These are phyloP conservation scores for Zonitis immaculata DNA, from an alignment of 2,888 invertebrate genomes.

Conservation along the genomic window DNA sequence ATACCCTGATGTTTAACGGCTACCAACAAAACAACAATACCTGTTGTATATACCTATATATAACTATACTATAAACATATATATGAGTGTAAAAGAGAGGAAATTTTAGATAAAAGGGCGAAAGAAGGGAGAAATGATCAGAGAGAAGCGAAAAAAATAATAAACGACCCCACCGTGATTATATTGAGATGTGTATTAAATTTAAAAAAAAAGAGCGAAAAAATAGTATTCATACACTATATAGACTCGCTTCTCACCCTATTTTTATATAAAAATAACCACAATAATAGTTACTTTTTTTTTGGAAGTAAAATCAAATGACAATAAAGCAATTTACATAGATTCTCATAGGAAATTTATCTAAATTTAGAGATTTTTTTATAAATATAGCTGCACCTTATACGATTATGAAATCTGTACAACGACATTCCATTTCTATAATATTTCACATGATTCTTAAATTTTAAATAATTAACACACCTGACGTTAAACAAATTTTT, in stretches of 20 bases:
- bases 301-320: too few species aligned
- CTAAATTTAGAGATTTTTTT: too few species aligned
- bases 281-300: too few species aligned
- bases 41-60: too few species aligned
- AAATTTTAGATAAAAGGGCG: too few species aligned
- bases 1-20: conserved; percentile 37
- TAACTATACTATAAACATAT: too few species aligned
- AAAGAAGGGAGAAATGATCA: too few species aligned
- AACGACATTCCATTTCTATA: not conserved
- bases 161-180: conserved; percentile 9
- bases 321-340: not conserved
- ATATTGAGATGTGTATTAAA: conserved; percentile 9
- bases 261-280: not conserved
- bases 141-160: not conserved
- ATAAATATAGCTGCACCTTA: not conserved
- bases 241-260: not conserved
- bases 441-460: too few species aligned
- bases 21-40: conserved; percentile 27
- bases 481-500: not conserved
- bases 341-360: not conserved
- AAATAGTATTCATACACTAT: not conserved
- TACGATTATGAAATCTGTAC: too few species aligned
- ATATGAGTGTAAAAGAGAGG: too few species aligned
- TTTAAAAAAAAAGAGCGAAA: not conserved
- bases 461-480: too few species aligned